Conservation (phyloP, 2,888 invertebrate species). For the Linnaemya tessellans region DNA sequence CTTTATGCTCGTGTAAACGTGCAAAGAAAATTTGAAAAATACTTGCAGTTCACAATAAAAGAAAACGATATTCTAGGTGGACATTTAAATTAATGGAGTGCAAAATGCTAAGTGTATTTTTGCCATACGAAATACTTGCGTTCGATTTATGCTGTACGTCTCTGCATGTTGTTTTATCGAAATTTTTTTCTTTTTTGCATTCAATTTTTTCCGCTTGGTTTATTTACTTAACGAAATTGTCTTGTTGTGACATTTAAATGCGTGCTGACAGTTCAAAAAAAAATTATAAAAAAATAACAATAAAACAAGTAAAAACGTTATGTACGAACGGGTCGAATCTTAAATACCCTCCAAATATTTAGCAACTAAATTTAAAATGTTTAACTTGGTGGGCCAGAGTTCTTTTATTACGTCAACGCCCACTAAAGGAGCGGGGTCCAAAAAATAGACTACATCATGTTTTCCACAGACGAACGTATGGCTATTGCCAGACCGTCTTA, state of each 20-base stretch:
- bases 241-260: constrained; percentile 39
- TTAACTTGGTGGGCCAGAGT: no score
- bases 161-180: not conserved
- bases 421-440: no score
- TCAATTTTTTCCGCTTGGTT: not conserved
- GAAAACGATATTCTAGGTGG: not conserved
- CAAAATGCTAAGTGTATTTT: constrained; percentile 49
- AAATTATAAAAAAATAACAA: no score
- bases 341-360: no score
- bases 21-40: not conserved
- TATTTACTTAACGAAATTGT: constrained; percentile 5
- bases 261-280: constrained; percentile 4
- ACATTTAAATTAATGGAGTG: constrained; percentile 63
- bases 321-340: no score
- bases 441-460: no score
- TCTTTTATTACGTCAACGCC: no score
- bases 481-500: no score
- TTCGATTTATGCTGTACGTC: not conserved
- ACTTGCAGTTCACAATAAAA: not conserved
- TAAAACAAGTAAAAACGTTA: no score
- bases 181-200: not conserved
- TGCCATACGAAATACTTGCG: not conserved
- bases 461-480: no score
- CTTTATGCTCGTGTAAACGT: not conserved
- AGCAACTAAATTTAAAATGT: no score